Base-by-base conservation (phyloP, 2,113 vertebrate species). In the Empidonax alnorum region DNA sequence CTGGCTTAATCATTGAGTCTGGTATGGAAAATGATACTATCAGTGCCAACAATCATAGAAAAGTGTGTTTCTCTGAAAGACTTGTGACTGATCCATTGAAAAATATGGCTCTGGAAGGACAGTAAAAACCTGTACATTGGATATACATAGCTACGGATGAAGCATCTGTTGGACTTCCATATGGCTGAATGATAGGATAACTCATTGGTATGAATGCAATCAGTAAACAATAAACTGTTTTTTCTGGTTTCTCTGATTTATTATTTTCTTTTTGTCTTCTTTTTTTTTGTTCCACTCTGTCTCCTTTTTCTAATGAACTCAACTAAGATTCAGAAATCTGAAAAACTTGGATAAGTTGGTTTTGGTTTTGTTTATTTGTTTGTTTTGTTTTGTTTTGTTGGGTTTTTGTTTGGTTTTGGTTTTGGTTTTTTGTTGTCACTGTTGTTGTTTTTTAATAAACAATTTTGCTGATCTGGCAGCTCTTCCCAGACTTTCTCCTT, bases 61-160 rank as follows among this genome's bases (percentile, higher is more conserved):
- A 85, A 89, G 31, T 68, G 7, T 88, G 20, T 80, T 86, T 88
- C 61, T 89, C 61, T 93, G 72, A 81, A 97, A 93, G 35, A 71
- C 77, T 89, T 88, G 65, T 94, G 92, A 96, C 92, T 85, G 74
- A 90, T 83, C 59, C 85, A 72, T 78, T 89, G 42, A 94, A 96
- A 87, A 93, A 39, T 58, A 69, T 94, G 67, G 52, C 80, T 67
- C 22, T 53, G 21, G 50, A 50, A 78, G 7, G 5, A 76, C 12
- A 62, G n/a, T 87, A 79, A 95, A 97, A 91, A 85, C 12, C 69
- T 91, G 58, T 78, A 77, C 13, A 27, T 79, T 75, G 88, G 63
- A 61, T 84, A 75, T 49, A 47, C 73, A 37, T 42, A 50, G 37
- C 50, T 92, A 17, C 81, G 19, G n/a, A 46, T 82, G 73, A 88